These are phyloP conservation scores for Criorhina ranunculi DNA, from an alignment of 2,888 invertebrate genomes.

Conservation along the genomic window DNA sequence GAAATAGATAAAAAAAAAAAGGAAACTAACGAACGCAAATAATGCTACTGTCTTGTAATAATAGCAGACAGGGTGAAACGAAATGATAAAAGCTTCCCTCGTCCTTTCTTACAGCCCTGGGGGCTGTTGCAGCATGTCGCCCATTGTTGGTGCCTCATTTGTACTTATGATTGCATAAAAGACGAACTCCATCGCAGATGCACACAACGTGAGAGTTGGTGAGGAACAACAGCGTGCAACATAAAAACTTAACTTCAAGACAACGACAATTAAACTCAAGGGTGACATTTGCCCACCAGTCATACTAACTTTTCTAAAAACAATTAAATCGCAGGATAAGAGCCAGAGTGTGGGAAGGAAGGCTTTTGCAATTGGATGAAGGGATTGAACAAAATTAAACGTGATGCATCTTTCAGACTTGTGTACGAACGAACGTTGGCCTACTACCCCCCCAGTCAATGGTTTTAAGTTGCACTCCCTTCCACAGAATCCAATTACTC, in stretches of 20 bases:
- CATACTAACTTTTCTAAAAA: constrained; percentile 46
- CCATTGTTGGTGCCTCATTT: constrained; percentile 66
- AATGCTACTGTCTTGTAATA: constrained; percentile 58
- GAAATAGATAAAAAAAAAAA: background rate
- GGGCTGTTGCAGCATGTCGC: constrained; percentile 35
- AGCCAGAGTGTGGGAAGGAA: constrained; percentile 3
- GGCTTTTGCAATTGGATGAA: background rate
- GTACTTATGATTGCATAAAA: constrained; percentile 74
- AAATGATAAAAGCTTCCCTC: constrained; percentile 71
- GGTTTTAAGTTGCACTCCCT: constrained; percentile 48
- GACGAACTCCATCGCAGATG: constrained; percentile 59
- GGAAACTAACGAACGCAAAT: constrained; percentile 14
- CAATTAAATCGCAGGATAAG: constrained; percentile 54
- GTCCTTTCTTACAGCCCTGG: constrained; percentile 51
- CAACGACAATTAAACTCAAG: constrained; percentile 70
- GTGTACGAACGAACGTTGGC: background rate
- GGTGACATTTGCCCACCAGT: constrained; percentile 61
- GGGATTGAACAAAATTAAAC: constrained; percentile 44
- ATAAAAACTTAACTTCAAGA: constrained; percentile 65
- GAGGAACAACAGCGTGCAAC: constrained; percentile 15
- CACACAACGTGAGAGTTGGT: constrained; percentile 35
- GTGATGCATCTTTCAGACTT: constrained; percentile 5
- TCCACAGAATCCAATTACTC: constrained; percentile 56
- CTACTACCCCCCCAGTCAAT: constrained; percentile 7
- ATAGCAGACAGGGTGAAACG: constrained; percentile 59